phyloP scores from a whole-genome alignment of 2,888 invertebrate genomes.

The Aplocera efformata region DNA sequence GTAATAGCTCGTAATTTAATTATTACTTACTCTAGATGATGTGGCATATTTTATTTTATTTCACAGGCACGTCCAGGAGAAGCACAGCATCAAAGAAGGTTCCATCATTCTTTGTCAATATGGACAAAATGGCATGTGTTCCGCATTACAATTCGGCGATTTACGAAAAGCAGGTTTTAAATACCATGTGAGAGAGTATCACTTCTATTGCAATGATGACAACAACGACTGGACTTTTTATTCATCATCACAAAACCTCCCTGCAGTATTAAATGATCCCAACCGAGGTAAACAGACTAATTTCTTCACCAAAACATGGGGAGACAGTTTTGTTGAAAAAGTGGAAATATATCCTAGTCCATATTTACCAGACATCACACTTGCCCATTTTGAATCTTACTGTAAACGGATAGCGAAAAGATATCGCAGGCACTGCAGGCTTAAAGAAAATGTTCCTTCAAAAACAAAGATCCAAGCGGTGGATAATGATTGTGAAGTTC shows the following conservation, averaged over 20 bases:
- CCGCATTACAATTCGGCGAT: constrained; percentile 92
- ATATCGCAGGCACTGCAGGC: constrained; percentile 82
- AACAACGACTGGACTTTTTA: constrained; percentile 90
- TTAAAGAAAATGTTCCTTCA: constrained; percentile 65
- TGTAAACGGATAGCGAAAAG: constrained; percentile 87
- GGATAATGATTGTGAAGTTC: constrained; percentile 84
- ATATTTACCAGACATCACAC: constrained; percentile 90
- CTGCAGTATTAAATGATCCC: constrained; percentile 97
- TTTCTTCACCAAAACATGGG: constrained; percentile 99
- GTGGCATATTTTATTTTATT: constrained; percentile 19
- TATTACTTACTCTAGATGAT: too few species aligned
- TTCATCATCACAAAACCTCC: constrained; percentile 95
- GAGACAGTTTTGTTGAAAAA: constrained; percentile 95
- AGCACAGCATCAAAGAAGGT: constrained; percentile 91
- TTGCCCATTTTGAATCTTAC: constrained; percentile 93
- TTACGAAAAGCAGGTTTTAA: constrained; percentile 93
- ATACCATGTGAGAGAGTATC: constrained; percentile 88
- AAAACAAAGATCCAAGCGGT: constrained; percentile 70
- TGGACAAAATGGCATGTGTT: constrained; percentile 92
- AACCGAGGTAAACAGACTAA: constrained; percentile 93
- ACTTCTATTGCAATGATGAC: constrained; percentile 61
- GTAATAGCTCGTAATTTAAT: too few species aligned
- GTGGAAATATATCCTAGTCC: constrained; percentile 87
- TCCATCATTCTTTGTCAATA: constrained; percentile 93
- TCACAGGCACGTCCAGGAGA: constrained; percentile 87